phyloP scores from a whole-genome alignment of 2,113 vertebrate genomes.

The Oryzias javanicus region DNA sequence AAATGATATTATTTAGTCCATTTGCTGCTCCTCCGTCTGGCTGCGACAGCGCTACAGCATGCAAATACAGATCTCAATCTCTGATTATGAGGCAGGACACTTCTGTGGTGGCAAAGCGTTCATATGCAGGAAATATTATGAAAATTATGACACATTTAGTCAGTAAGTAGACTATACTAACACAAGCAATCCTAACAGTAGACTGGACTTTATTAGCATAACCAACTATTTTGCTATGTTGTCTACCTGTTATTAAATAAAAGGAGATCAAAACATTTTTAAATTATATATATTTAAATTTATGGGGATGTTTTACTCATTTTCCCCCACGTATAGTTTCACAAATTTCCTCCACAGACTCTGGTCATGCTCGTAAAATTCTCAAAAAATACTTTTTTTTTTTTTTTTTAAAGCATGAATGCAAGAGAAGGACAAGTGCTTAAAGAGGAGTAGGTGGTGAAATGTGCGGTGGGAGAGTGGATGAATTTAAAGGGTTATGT shows the following conservation, averaged over 20 bases:
- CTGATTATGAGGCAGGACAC: constrained; percentile 34
- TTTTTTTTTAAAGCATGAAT: neutral
- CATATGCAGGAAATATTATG: too few relatives aligned
- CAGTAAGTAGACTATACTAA: constrained; percentile 11
- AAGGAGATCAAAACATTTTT: too few relatives aligned
- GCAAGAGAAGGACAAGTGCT: constrained; percentile 54
- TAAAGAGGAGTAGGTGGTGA: constrained; percentile 23
- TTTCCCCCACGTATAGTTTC: constrained; percentile 31
- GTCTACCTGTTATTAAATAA: too few relatives aligned
- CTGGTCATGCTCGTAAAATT: constrained; percentile 29
- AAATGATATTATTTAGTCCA: constrained; percentile 59
- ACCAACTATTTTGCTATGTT: too few relatives aligned
- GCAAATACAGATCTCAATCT: constrained; percentile 32
- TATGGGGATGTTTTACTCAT: neutral
- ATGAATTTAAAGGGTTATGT: constrained; percentile 52
- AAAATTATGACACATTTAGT: neutral
- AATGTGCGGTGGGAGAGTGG: constrained; percentile 12
- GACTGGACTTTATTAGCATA: too few relatives aligned
- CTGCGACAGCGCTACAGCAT: constrained; percentile 34
- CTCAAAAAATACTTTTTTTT: constrained; percentile 32
- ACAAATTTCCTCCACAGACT: constrained; percentile 31
- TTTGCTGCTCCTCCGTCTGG: constrained; percentile 49
- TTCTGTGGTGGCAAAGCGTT: constrained; percentile 5
- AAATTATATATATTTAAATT: neutral
- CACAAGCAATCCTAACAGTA: too few relatives aligned